Evolutionary conservation across 2,113 vertebrate genomes (phyloP).

Genomic region (rat (Rattus norvegicus)): DNA sequence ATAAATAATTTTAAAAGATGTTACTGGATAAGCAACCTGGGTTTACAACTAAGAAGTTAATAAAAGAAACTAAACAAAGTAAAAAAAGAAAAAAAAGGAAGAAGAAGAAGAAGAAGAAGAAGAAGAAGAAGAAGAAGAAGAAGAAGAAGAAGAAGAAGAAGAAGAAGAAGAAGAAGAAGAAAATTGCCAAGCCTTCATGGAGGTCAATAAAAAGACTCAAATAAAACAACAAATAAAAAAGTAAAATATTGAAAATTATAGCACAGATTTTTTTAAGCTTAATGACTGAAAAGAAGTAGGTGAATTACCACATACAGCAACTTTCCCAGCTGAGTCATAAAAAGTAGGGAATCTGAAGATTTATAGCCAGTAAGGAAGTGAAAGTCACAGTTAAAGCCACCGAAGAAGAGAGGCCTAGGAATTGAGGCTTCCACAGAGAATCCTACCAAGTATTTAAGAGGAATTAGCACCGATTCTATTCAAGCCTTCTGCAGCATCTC

Average conservation of each 20-base stretch:
- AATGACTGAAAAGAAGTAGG: neutral
- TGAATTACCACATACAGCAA: neutral
- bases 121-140: too few relatives aligned
- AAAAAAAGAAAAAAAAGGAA: too few relatives aligned
- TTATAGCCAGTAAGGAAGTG: neutral
- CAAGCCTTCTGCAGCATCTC: neutral
- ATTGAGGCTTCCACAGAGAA: neutral
- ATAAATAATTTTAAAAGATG: neutral
- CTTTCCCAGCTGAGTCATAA: neutral
- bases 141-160: too few relatives aligned
- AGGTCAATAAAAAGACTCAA: neutral
- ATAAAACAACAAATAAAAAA: neutral
- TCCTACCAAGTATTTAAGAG: neutral
- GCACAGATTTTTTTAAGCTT: neutral
- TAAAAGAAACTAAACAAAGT: neutral
- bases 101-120: too few relatives aligned
- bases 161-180: neutral
- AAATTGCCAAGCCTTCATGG: neutral
- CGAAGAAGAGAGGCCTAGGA: neutral
- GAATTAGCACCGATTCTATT: neutral
- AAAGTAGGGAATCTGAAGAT: neutral
- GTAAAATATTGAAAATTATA: neutral
- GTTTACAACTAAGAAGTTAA: neutral
- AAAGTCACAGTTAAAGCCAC: neutral
- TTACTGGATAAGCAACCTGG: neutral